phyloP scores from a whole-genome alignment of 2,113 vertebrate species.

The Larimichthys polyactis region DNA sequence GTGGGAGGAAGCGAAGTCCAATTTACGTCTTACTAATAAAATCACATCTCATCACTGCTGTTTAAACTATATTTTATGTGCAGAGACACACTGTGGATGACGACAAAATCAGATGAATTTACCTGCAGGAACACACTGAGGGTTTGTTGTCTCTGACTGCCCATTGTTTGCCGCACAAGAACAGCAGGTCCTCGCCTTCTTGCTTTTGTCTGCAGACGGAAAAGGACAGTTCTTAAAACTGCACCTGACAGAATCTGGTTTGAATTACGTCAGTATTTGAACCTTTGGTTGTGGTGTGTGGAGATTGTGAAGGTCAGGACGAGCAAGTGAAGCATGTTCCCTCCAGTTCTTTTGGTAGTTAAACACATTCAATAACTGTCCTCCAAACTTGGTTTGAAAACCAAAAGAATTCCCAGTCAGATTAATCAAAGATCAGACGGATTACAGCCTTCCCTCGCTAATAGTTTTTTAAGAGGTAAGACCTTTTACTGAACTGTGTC shows the following conservation, averaged over 20 bases:
- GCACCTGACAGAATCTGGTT: not conserved
- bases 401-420: not conserved
- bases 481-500: not conserved
- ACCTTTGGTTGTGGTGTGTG: not conserved
- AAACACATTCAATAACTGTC: not conserved
- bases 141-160: conserved; percentile 49
- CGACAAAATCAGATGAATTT: not conserved
- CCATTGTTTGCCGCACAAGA: conserved; percentile 71
- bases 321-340: not conserved
- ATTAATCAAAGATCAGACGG: not conserved
- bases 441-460: not conserved
- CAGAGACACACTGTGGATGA: not conserved
- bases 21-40: not conserved
- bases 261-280: not conserved
- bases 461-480: not conserved
- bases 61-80: not conserved
- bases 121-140: conserved; percentile 72
- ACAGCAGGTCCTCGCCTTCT: conserved; percentile 79
- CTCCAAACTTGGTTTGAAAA: not conserved
- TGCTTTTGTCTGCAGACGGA: conserved; percentile 81
- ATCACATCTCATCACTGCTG: not conserved
- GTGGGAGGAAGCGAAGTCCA: no score
- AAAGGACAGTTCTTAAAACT: not conserved
- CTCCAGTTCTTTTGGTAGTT: not conserved
- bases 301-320: not conserved